phyloP scores from a whole-genome alignment of 2,888 invertebrate genomes.

The Minunthozetes semirufus region DNA sequence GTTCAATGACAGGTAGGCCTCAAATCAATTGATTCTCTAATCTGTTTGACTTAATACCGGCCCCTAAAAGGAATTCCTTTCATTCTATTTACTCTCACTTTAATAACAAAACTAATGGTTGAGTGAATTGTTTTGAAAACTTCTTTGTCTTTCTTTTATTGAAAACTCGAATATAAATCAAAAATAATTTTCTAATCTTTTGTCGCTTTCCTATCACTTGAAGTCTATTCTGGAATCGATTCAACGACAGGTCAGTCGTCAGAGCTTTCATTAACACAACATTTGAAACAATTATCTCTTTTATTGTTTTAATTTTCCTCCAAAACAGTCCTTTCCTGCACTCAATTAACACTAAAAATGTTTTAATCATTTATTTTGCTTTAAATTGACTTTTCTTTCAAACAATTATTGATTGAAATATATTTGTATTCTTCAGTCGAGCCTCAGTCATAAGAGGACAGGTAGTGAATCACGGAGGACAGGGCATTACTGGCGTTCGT shows the following conservation, averaged over 20 bases:
- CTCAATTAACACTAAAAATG: too few species aligned
- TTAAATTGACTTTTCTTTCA: too few species aligned
- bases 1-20: slow-evolving; percentile 91
- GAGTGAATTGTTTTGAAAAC: slow-evolving; percentile 43
- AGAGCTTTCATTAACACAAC: background rate
- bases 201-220: slow-evolving; percentile 40
- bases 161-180: slow-evolving; percentile 7
- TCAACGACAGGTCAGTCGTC: slow-evolving; percentile 45
- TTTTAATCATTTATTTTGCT: background rate
- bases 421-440: slow-evolving; percentile 64
- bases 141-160: slow-evolving; percentile 30
- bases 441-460: slow-evolving; percentile 97
- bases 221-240: slow-evolving; percentile 46
- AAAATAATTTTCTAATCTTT: slow-evolving; percentile 33
- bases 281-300: background rate
- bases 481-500: slow-evolving; percentile 92
- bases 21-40: background rate
- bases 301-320: background rate
- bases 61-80: background rate
- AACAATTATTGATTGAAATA: background rate
- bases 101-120: slow-evolving; percentile 44
- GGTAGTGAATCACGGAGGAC: slow-evolving; percentile 86
- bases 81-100: slow-evolving; percentile 27
- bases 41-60: background rate
- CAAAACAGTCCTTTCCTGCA: too few species aligned